Evolutionary conservation across 2,888 invertebrate species (phyloP), one percentile per base, ranked within the genome.

Genomic region (Orgyia antiqua): DNA sequence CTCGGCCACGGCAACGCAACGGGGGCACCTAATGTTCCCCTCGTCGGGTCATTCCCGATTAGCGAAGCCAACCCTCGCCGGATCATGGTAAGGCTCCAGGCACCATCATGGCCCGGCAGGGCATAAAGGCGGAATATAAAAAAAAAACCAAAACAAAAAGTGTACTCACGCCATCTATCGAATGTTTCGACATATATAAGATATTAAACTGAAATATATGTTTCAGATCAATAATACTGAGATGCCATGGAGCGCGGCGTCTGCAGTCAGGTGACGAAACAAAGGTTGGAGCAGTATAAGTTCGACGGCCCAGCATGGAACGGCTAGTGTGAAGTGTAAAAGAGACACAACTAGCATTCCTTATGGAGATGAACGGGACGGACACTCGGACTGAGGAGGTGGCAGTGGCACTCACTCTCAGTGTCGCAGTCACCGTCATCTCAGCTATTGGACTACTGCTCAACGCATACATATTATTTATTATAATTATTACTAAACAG

Each of bases 401-500:
- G 69, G 90, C 90, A 84, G 88, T 89, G 83, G 84, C 89, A 69
- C 86, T 91, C 77, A 88, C 88, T 71, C 87, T 92, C 58, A 89
- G 88, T 72, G 88, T 92, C 56, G 88, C 91, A 59, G 88, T 93
- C 67, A 89, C 91, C 76, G 87, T 91, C 68, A 87, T 92, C 72
- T 90, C 92, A 64, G 83, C 90, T 51, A 74, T 92, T 53, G 94
- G 94, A 53, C 84, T 93, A 47, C 77, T 92, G 50, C 88, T 93
- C 64, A 94, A 94, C 77, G 90, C 88, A 28, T 94, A 92, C 69
- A 91, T 94, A 61, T 78, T 94, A 20, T 87, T 93, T 57, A 88
- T 93, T 58, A 91, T 94, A 36, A 76, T 93, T 29, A 87, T 93
- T 36, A 90, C 92, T 31, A 90, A 91, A 77, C 92, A 92, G 90